Evolutionary conservation across 1,140 invertebrate genomes (phyloP).

Genomic region (Drosophila chauvacae): DNA sequence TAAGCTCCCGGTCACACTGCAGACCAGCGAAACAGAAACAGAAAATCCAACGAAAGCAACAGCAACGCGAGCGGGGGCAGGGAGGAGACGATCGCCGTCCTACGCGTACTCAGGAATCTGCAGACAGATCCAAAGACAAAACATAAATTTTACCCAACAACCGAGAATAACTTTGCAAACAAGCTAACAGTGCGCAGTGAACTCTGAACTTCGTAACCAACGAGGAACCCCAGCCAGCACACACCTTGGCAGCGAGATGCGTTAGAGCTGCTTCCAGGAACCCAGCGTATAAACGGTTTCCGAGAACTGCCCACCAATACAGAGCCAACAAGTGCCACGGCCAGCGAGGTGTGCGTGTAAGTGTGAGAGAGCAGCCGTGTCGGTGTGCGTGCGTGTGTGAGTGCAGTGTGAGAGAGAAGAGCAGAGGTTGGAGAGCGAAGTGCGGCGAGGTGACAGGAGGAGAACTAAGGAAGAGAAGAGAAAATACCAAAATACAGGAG

Average conservation of each 20-base stretch:
- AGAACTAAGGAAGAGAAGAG: slow-evolving; percentile 5
- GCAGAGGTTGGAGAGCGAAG: slow-evolving; percentile 5
- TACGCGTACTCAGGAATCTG: slow-evolving; percentile 28
- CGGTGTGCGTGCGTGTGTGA: slow-evolving; percentile 18
- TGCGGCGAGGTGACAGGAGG: not conserved
- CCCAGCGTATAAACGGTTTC: slow-evolving; percentile 75
- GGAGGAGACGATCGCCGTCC: slow-evolving; percentile 44
- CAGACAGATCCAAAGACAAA: slow-evolving; percentile 7
- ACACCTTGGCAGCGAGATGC: slow-evolving; percentile 57
- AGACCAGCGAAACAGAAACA: slow-evolving; percentile 22
- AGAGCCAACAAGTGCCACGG: slow-evolving; percentile 72
- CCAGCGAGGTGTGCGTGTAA: slow-evolving; percentile 62
- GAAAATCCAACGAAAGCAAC: slow-evolving; percentile 30
- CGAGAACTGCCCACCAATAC: slow-evolving; percentile 73
- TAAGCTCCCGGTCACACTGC: slow-evolving; percentile 29
- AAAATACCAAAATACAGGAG: slow-evolving; percentile 1
- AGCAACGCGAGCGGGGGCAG: slow-evolving; percentile 39
- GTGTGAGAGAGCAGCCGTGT: slow-evolving; percentile 45
- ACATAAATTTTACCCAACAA: not conserved
- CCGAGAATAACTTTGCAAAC: not conserved
- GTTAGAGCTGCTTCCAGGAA: slow-evolving; percentile 75
- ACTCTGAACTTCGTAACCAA: slow-evolving; percentile 9
- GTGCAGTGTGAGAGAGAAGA: slow-evolving; percentile 8
- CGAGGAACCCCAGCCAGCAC: slow-evolving; percentile 15
- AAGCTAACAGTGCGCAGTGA: not conserved